Evolutionary conservation across 2,797 vertebrate species (phyloP), one percentile per base, ranked within the genome.

Genomic region (Sebastes hubbsi): DNA sequence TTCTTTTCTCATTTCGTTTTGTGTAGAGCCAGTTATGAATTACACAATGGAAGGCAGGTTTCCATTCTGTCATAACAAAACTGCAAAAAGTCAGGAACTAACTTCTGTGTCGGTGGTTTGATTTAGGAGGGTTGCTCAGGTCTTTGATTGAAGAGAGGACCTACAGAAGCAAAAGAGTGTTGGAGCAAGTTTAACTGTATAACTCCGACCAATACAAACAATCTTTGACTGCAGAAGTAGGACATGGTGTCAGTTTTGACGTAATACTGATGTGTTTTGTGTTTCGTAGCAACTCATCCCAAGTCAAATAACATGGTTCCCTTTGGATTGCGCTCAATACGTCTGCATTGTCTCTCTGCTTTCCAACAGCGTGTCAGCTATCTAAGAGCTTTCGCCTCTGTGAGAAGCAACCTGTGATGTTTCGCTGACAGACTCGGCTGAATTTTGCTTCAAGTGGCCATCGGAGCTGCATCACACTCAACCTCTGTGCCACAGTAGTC

Each of bases 211-310:
- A 86, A 36, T 60, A 16, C 49, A 81, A 91, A 54, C 79, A 84
- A 25, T 55, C 63, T 72, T 20, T 30, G 29, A 62, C 68, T 67
- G 74, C 66, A 79, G 71, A 80, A 56, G 67, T 46, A 63, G 75
- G 72, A 56, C 65, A 70, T 77, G 32, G 82, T 78, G 79, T 85
- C 85, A 91, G 5, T 68, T 55, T 78, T 90, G 68, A 88, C 60
- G 32, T 84, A 59, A 90, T 42, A 27, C 58, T 75, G 63, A 78
- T 85, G 72, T 86, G 70, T 88, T 79, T 86, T 83, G 79, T 63
- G 80, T 90, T 71, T 80, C 88, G 63, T 84, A 81, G 89, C 88
- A 91, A 92, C 90, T 81, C 75, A 87, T 89, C 89, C 88, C 61
- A 85, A 89, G 81, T 89, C 79, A 89, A 91, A 92, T 81, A 90